These are phyloP conservation scores for Dione vanillae DNA, from an alignment of 2,888 invertebrate species.

Conservation along the genomic window DNA sequence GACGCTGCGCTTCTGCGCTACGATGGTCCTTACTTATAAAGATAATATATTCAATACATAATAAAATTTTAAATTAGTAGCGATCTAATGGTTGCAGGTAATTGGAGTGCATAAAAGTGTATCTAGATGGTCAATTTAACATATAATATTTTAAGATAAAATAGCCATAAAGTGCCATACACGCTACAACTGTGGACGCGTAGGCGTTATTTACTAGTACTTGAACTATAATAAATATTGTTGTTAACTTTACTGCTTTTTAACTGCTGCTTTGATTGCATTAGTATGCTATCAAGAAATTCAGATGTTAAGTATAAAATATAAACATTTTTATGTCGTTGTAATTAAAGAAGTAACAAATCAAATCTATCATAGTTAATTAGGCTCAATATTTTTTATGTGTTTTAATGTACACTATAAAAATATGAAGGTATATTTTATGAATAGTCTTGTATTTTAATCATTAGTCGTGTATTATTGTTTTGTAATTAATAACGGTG, in stretches of 20 bases:
- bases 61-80: constrained; percentile 1
- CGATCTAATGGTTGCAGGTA: background rate
- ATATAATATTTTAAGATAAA: constrained; percentile 27
- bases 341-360: constrained; percentile 12
- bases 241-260: constrained; percentile 26
- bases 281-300: constrained; percentile 21
- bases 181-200: constrained; percentile 33
- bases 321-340: constrained; percentile 14
- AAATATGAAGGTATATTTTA: background rate
- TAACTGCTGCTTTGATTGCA: constrained; percentile 29
- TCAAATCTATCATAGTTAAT: constrained; percentile 11
- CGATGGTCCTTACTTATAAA: background rate
- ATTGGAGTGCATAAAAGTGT: background rate
- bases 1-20: too few relatives aligned
- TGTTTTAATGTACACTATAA: too few relatives aligned
- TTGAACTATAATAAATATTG: constrained; percentile 26
- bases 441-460: too few relatives aligned
- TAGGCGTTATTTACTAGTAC: constrained; percentile 35
- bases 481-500: constrained; percentile 14
- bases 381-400: background rate
- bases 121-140: constrained; percentile 7
- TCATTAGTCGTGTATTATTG: background rate
- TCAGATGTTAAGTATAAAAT: constrained; percentile 1
- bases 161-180: constrained; percentile 13
- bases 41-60: background rate